Evolutionary conservation across 2,888 invertebrate species (phyloP).

Genomic region (Phymatocera aterrima): DNA sequence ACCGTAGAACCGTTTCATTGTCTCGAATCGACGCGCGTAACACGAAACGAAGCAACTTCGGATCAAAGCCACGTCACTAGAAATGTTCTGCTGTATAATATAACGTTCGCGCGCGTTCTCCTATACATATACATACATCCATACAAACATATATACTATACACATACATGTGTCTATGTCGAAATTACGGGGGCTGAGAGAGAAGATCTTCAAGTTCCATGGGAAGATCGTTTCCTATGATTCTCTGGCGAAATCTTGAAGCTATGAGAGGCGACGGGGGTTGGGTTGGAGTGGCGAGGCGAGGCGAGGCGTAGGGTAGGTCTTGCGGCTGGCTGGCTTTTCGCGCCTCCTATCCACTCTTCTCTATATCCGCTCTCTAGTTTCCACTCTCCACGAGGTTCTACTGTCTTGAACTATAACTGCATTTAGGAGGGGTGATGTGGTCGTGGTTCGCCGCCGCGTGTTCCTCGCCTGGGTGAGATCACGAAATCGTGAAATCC

Average conservation of each 20-base stretch:
- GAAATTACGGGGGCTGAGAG: background rate
- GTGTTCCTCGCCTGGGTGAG: constrained; percentile 34
- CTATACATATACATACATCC: background rate
- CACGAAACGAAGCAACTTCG: constrained; percentile 42
- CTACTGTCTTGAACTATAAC: constrained; percentile 39
- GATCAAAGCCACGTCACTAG: constrained; percentile 43
- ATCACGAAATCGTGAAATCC: constrained; percentile 46
- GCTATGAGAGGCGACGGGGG: too few relatives aligned
- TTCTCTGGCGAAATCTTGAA: constrained; percentile 9
- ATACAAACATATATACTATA: background rate
- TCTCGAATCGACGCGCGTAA: constrained; percentile 39
- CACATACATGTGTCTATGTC: background rate
- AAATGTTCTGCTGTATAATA: constrained; percentile 24
- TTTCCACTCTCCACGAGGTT: constrained; percentile 4
- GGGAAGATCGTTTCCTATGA: constrained; percentile 20
- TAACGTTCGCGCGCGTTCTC: constrained; percentile 2
- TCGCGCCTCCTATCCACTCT: background rate
- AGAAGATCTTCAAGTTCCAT: background rate
- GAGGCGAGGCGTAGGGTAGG: too few relatives aligned
- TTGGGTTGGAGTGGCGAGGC: too few relatives aligned
- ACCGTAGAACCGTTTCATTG: constrained; percentile 39
- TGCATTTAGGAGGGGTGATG: constrained; percentile 30
- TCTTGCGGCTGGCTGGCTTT: constrained; percentile 2
- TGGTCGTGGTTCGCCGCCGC: constrained; percentile 35
- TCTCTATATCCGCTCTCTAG: background rate